Evolutionary conservation across 37 sponge, comb jelly and placozoan genomes (phyloP).

Genomic region (Tethya wilhelma): DNA sequence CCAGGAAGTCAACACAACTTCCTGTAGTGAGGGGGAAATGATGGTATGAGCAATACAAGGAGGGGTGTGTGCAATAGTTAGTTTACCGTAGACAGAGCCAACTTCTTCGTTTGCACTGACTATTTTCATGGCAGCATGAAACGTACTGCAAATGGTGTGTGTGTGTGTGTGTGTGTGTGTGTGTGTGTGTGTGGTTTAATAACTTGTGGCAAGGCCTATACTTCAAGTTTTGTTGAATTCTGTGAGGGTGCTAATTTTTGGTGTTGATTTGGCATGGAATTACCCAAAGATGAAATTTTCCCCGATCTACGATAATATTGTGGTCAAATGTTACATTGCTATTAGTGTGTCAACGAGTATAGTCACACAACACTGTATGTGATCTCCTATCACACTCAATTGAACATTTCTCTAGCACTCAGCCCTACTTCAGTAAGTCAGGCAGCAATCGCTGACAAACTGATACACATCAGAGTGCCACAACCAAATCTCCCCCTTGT

Average conservation of each 20-base stretch:
- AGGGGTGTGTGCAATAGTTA: neutral
- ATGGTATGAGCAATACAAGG: neutral
- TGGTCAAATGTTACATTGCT: too few relatives aligned
- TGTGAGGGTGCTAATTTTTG: too few relatives aligned
- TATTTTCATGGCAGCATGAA: slow-evolving; percentile 39
- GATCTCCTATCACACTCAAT: neutral
- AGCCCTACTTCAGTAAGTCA: slow-evolving; percentile 52
- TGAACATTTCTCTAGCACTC: slow-evolving; percentile 35
- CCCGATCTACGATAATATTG: too few relatives aligned
- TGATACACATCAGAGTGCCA: slow-evolving; percentile 48
- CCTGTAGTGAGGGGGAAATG: slow-evolving; percentile 25
- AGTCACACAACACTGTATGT: too few relatives aligned
- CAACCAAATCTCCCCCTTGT: too few relatives aligned
- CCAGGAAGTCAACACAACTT: slow-evolving; percentile 81
- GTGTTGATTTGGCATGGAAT: too few relatives aligned
- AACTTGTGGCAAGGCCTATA: too few relatives aligned
- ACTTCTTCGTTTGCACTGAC: neutral
- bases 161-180: too few relatives aligned
- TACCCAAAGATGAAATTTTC: too few relatives aligned
- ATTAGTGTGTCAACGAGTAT: too few relatives aligned
- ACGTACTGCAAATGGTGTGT: slow-evolving; percentile 36
- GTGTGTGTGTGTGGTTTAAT: too few relatives aligned
- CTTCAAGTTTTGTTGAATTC: too few relatives aligned
- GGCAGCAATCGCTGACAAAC: neutral
- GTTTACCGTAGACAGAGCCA: slow-evolving; percentile 16